Percentiles rank a stretch among this genome's conserved stretches.
These are phyloP conservation scores for Chrysaora quinquecirrha DNA, from an alignment of 30 jellyfish, hydroid and myxozoan species.

Conservation along the genomic window DNA sequence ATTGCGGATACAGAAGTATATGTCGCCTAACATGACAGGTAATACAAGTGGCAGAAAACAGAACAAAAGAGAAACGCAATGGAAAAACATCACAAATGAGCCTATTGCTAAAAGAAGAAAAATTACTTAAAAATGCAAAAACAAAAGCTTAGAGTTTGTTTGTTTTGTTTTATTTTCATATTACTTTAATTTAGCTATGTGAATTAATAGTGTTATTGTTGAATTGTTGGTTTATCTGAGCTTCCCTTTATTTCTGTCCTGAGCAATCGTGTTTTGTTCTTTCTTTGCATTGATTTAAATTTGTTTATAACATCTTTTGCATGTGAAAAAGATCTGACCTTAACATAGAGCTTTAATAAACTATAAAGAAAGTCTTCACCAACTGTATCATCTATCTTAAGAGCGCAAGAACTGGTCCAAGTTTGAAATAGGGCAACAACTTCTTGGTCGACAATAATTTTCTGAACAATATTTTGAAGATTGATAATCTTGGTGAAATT, in stretches of 20 bases:
- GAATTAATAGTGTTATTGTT: constrained; percentile 10
- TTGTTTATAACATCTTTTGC: constrained; percentile 7
- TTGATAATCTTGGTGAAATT: no score
- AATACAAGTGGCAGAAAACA: constrained; percentile 50
- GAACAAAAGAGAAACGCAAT: constrained; percentile 30
- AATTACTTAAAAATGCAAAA: no score
- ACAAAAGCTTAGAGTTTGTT: no score
- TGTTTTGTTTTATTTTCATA: no score
- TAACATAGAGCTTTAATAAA: constrained; percentile 13
- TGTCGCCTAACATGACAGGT: constrained; percentile 40
- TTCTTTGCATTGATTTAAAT: constrained; percentile 16
- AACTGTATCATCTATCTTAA: constrained; percentile 22
- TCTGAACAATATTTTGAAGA: no score
- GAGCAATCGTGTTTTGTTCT: constrained; percentile 14
- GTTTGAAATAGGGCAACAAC: constrained; percentile 36
- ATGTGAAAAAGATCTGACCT: constrained; percentile 20
- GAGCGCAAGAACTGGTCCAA: constrained; percentile 13
- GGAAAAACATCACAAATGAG: no score
- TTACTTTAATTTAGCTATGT: no score
- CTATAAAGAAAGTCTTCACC: constrained; percentile 25
- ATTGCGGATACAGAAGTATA: constrained; percentile 4
- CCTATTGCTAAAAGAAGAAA: no score
- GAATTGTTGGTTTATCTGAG: not conserved
- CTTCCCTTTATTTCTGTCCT: constrained; percentile 26
- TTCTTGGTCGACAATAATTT: no score